Base-by-base conservation (phyloP, 2,888 invertebrate species). In the Iselma pallidipennis region DNA sequence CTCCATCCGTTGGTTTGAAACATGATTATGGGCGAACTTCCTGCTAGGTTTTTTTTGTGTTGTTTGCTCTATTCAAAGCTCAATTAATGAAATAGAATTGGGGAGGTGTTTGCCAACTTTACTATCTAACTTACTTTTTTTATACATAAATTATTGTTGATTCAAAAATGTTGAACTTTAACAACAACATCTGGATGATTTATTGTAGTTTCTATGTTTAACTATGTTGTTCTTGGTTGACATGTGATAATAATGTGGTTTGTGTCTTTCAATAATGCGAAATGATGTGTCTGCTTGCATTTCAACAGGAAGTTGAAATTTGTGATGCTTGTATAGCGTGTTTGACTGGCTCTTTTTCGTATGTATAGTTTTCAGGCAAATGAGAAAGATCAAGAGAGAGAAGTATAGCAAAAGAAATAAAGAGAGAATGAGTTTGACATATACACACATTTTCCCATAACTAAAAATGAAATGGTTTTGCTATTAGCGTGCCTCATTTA, bases 121-220 rank as follows among this genome's bases (percentile, higher is more conserved):
- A n/a, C n/a, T n/a, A n/a, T n/a, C n/a, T n/a, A n/a, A n/a, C n/a
- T n/a, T n/a, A n/a, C n/a, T n/a, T n/a, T n/a, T n/a, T n/a, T n/a
- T n/a, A n/a, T n/a, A n/a, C n/a, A n/a, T n/a, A n/a, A n/a, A n/a
- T n/a, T n/a, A 45, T 45, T 37, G n/a, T 16, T 45, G 21, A 45
- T 45, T 21, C 21, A 10, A 45, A 21, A 45, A 45, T 45, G 21
- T 45, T 45, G 7, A 45, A 21, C 19, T 45, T 21, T 19, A 37
- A 37, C 16, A 37, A 37, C 7, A 37, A 37, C 19, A 45, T 45
- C 21, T 21, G 31, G 19, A 62, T 58, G 62, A 58, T 62, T 62
- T 62, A 58, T 58, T 57, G 52, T 58, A 58, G 57, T 42, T 31
- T 31, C 58, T 55, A 57, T 54, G 55, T 58, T 57, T 57, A 53